Evolutionary conservation across 2,888 invertebrate species (phyloP).

Genomic region (Flabesymbios commensalis): DNA sequence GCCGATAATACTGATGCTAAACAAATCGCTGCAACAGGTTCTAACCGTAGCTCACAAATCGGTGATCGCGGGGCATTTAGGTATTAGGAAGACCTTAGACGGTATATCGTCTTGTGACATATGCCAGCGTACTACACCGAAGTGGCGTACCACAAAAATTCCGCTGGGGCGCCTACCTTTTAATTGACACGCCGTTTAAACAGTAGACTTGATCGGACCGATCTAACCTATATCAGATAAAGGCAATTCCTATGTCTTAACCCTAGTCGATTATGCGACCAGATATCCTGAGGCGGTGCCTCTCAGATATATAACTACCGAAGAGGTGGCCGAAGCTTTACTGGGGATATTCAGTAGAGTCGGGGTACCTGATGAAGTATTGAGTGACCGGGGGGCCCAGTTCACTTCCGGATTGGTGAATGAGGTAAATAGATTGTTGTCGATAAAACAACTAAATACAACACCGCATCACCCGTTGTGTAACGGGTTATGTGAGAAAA

Average conservation of each 20-base stretch:
- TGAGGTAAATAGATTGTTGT: conserved; percentile 22
- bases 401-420: conserved; percentile 31
- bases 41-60: not conserved
- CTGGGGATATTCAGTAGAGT: conserved; percentile 25
- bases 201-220: conserved; percentile 10
- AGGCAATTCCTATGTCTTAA: conserved; percentile 32
- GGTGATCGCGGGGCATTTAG: conserved; percentile 1
- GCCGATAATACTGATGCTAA: too few species aligned
- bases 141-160: conserved; percentile 1
- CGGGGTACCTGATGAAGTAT: conserved; percentile 30
- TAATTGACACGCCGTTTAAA: conserved; percentile 10
- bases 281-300: conserved; percentile 17
- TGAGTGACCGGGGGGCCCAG: conserved; percentile 35
- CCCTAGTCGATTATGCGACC: conserved; percentile 28
- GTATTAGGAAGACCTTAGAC: not conserved
- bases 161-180: conserved; percentile 8
- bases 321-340: conserved; percentile 33
- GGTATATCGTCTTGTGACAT: conserved; percentile 5
- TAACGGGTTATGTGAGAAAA: conserved; percentile 30
- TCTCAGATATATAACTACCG: conserved; percentile 7
- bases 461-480: conserved; percentile 28
- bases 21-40: too few species aligned
- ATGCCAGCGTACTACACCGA: conserved; percentile 8
- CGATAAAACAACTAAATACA: conserved; percentile 21
- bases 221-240: conserved; percentile 24